These are phyloP conservation scores for Drosophila ezoana DNA, from an alignment of 2,888 invertebrate species.

Conservation along the genomic window DNA sequence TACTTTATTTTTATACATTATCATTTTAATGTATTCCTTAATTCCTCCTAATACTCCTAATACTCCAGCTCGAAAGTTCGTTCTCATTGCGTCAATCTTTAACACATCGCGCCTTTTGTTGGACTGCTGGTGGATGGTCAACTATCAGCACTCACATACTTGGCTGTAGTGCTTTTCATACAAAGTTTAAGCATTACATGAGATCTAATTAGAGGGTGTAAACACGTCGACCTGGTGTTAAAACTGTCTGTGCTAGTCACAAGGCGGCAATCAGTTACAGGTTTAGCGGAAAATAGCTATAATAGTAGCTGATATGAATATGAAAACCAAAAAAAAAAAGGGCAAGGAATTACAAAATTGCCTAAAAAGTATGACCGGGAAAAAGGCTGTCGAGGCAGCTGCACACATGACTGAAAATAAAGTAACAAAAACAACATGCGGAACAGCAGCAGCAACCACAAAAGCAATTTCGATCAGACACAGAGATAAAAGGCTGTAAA, in stretches of 20 bases:
- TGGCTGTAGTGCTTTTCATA: no score
- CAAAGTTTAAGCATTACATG: no score
- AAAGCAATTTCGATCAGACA: conserved; percentile 81
- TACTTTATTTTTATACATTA: neutral
- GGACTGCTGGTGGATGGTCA: no score
- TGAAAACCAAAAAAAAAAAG: conserved; percentile 64
- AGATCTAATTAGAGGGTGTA: conserved; percentile 5
- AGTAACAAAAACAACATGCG: conserved; percentile 65
- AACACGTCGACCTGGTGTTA: conserved; percentile 2
- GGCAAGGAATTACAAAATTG: conserved; percentile 73
- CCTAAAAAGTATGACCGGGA: conserved; percentile 60
- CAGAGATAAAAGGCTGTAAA: conserved; percentile 65
- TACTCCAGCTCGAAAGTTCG: no score
- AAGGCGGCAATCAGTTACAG: conserved; percentile 81
- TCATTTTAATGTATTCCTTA: no score
- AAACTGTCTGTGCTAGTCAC: conserved; percentile 48
- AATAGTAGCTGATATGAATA: conserved; percentile 82
- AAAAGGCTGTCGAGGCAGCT: conserved; percentile 44
- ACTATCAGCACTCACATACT: no score
- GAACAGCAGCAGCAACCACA: conserved; percentile 67
- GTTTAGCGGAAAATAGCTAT: conserved; percentile 80
- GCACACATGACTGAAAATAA: conserved; percentile 78
- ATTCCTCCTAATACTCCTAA: no score
- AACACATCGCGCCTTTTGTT: no score
- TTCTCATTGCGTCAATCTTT: no score